Percentiles rank a stretch among this genome's conserved stretches.
Evolutionary conservation across 1,140 invertebrate species (phyloP).

Genomic region (Brachystomella parvula): DNA sequence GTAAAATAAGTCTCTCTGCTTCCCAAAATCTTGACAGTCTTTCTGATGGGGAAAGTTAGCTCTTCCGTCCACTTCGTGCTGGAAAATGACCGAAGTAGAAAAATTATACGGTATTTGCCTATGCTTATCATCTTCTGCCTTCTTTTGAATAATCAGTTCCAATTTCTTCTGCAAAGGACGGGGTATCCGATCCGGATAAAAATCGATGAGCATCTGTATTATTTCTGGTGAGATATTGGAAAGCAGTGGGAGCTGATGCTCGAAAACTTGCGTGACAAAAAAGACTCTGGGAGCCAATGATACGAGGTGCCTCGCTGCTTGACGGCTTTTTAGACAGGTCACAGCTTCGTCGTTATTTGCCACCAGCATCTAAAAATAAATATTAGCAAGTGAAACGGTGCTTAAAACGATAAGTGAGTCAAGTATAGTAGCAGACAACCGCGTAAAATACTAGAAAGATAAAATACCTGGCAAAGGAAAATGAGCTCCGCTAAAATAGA

Average conservation of each 20-base stretch:
- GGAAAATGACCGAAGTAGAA: constrained; percentile 50
- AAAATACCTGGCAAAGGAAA: constrained; percentile 26
- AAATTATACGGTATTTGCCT: background rate
- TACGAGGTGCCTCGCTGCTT: constrained; percentile 6
- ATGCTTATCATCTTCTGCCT: background rate
- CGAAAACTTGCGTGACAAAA: constrained; percentile 28
- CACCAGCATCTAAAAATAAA: too few species aligned
- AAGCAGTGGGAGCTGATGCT: constrained; percentile 15
- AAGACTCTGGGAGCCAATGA: constrained; percentile 12
- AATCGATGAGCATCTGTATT: constrained; percentile 18
- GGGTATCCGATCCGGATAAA: constrained; percentile 28
- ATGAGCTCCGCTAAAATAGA: constrained; percentile 27
- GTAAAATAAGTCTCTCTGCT: constrained; percentile 74
- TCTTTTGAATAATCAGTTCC: constrained; percentile 20
- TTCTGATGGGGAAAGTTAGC: constrained; percentile 65
- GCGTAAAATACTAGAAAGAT: too few species aligned
- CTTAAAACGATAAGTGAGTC: too few species aligned
- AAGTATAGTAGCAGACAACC: too few species aligned
- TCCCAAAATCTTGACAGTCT: constrained; percentile 70
- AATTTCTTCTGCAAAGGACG: constrained; percentile 20
- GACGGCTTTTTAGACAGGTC: background rate
- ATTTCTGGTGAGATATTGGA: constrained; percentile 14
- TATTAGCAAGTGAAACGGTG: too few species aligned
- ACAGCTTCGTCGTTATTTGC: constrained; percentile 8
- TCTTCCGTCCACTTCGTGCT: constrained; percentile 69